Evolutionary conservation across 2,888 invertebrate species (phyloP).

Genomic region (Terebella lapidaria): DNA sequence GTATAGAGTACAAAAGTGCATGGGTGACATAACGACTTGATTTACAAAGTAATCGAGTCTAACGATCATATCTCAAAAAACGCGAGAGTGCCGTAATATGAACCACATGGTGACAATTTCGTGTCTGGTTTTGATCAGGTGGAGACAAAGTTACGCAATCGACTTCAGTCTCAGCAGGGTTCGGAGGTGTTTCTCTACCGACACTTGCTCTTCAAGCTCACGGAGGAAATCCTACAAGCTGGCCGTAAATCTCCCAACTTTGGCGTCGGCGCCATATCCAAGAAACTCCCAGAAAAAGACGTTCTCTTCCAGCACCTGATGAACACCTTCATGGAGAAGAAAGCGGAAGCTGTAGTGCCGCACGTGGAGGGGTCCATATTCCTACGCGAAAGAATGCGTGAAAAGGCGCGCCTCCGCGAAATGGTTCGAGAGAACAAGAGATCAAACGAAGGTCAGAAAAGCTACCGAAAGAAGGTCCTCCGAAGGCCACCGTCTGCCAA

Average conservation of each 20-base stretch:
- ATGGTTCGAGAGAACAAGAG: neutral
- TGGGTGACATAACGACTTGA: no score
- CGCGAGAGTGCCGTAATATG: no score
- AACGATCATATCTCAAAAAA: no score
- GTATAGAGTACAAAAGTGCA: no score
- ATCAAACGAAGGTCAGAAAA: neutral
- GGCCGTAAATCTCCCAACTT: neutral
- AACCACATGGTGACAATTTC: no score
- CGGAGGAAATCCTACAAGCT: neutral
- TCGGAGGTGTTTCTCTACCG: slow-evolving; percentile 35
- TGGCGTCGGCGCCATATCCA: neutral
- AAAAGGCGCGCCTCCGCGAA: slow-evolving; percentile 29
- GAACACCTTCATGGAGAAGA: slow-evolving; percentile 7
- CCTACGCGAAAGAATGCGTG: slow-evolving; percentile 41
- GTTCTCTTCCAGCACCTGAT: slow-evolving; percentile 19
- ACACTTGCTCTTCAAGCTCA: slow-evolving; percentile 36
- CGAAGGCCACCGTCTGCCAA: neutral
- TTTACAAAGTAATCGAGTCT: no score
- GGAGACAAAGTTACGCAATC: slow-evolving; percentile 33
- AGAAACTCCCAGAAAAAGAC: slow-evolving; percentile 30
- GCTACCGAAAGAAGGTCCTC: neutral
- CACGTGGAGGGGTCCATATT: slow-evolving; percentile 36
- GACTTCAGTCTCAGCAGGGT: slow-evolving; percentile 32
- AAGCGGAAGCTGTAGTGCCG: slow-evolving; percentile 30
- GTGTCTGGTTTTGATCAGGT: no score